A percentile compares a stretch with the other conserved stretches of the same genome.
These are phyloP conservation scores for Nebria ingens DNA, from an alignment of 1,140 invertebrate genomes.

Conservation along the genomic window DNA sequence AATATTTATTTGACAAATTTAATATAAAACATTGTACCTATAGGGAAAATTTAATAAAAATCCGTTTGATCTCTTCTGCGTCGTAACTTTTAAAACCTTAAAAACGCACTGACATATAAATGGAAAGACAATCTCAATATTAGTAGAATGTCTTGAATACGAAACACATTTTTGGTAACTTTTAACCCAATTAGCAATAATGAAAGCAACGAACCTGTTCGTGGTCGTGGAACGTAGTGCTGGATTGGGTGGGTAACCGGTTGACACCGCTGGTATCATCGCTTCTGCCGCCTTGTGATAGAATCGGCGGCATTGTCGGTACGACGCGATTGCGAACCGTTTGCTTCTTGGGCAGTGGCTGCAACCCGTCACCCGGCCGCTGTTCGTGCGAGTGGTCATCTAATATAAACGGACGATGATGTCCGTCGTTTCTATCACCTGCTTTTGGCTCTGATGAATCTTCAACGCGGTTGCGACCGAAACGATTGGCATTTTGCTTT, in stretches of 20 bases:
- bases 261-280: slow-evolving; percentile 12
- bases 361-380: slow-evolving; percentile 34
- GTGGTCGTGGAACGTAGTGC: slow-evolving; percentile 23
- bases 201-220: slow-evolving; percentile 32
- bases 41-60: too few species aligned
- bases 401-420: slow-evolving; percentile 32
- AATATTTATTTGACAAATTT: too few species aligned
- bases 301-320: slow-evolving; percentile 22
- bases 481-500: slow-evolving; percentile 20
- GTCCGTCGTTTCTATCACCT: slow-evolving; percentile 31
- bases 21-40: too few species aligned
- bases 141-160: too few species aligned
- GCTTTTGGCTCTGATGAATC: neutral
- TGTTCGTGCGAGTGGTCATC: slow-evolving; percentile 56
- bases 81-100: too few species aligned
- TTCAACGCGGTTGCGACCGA: neutral
- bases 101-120: too few species aligned
- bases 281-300: neutral
- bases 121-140: too few species aligned
- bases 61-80: too few species aligned
- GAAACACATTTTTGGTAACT: too few species aligned
- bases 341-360: slow-evolving; percentile 32
- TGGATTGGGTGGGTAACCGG: slow-evolving; percentile 17
- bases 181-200: too few species aligned
- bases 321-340: slow-evolving; percentile 29